phyloP scores from a whole-genome alignment of 2,113 vertebrate genomes.

The Hemibagrus wyckioides region DNA sequence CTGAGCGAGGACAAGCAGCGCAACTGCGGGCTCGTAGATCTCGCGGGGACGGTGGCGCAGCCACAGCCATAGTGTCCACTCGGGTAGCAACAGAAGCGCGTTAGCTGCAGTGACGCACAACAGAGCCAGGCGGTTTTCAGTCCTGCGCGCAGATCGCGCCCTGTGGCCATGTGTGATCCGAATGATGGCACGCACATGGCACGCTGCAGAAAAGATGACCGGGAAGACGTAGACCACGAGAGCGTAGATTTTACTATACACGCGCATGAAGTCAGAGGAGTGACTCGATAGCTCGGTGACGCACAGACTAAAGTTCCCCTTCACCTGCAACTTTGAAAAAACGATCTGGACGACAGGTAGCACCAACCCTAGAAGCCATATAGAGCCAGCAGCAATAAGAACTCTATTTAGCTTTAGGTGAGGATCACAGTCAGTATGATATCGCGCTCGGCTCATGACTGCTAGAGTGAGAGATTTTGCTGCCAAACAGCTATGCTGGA shows the following conservation, averaged over 20 bases:
- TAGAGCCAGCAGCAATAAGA: conserved; percentile 56
- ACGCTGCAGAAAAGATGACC: conserved; percentile 64
- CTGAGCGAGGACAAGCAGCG: conserved; percentile 67
- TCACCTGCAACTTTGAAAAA: conserved; percentile 63
- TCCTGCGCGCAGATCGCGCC: conserved; percentile 52
- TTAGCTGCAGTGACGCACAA: conserved; percentile 70
- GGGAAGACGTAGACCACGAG: conserved; percentile 66
- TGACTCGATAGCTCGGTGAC: conserved; percentile 64
- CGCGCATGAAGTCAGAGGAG: conserved; percentile 71
- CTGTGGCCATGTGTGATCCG: conserved; percentile 59
- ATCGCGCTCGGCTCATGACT: conserved; percentile 66
- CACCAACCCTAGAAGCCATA: conserved; percentile 66
- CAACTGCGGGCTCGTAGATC: conserved; percentile 64
- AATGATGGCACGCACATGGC: conserved; percentile 70
- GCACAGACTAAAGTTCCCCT: conserved; percentile 57
- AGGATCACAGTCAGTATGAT: conserved; percentile 56
- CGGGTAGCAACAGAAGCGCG: conserved; percentile 74
- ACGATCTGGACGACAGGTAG: conserved; percentile 73
- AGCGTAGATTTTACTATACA: conserved; percentile 76
- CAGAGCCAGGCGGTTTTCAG: conserved; percentile 67
- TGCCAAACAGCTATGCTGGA: conserved; percentile 75
- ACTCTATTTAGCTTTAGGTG: conserved; percentile 59
- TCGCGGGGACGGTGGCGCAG: conserved; percentile 57
- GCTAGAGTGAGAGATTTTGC: conserved; percentile 77
- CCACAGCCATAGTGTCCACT: conserved; percentile 78